phyloP scores from a whole-genome alignment of 2,888 invertebrate species.

The Polydrusus tereticollis region DNA sequence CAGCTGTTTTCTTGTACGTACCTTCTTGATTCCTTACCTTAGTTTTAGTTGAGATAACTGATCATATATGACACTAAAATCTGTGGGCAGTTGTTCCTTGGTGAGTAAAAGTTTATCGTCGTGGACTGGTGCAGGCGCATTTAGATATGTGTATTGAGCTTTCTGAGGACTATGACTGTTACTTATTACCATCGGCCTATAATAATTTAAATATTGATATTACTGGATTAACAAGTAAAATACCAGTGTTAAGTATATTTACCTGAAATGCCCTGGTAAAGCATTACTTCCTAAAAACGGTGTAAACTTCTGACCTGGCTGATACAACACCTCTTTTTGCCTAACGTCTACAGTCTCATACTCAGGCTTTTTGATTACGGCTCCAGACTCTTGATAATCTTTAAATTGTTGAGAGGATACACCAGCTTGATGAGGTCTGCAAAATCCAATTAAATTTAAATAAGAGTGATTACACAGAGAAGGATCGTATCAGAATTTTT shows the following conservation, averaged over 20 bases:
- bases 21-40: conserved; percentile 45
- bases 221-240: too few relatives aligned
- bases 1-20: too few relatives aligned
- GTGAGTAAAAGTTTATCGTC: background rate
- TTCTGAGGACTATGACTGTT: conserved; percentile 4
- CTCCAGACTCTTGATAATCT: conserved; percentile 20
- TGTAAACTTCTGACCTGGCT: conserved; percentile 62
- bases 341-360: conserved; percentile 11
- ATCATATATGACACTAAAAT: conserved; percentile 64
- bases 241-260: too few relatives aligned
- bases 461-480: too few relatives aligned
- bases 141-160: conserved; percentile 25
- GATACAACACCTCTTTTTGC: conserved; percentile 43
- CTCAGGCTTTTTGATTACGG: conserved; percentile 18
- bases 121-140: background rate
- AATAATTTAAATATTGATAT: too few relatives aligned
- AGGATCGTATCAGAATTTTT: background rate
- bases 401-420: conserved; percentile 44
- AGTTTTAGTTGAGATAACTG: conserved; percentile 64
- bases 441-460: too few relatives aligned
- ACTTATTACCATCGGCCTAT: conserved; percentile 27
- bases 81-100: conserved; percentile 51
- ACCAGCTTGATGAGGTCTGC: conserved; percentile 43
- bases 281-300: conserved; percentile 71
- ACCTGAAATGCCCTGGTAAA: conserved; percentile 70